phyloP scores from a whole-genome alignment of 2,888 invertebrate genomes.

The Eilema caniola region DNA sequence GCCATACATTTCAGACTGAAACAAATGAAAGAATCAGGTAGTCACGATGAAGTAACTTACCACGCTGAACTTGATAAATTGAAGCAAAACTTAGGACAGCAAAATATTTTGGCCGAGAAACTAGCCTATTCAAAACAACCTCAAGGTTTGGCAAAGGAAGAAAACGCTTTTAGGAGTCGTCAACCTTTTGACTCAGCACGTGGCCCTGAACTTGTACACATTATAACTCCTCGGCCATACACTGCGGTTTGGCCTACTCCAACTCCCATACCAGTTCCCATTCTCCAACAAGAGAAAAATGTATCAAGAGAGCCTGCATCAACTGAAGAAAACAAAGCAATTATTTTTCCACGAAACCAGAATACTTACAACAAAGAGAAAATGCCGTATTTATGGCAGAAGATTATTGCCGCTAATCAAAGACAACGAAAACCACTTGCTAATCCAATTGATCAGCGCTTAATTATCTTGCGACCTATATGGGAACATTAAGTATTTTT shows the following conservation, averaged over 20 bases:
- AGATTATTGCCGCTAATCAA: conserved; percentile 37
- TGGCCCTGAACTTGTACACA: conserved; percentile 42
- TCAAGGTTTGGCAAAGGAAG: conserved; percentile 56
- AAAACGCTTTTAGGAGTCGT: conserved; percentile 52
- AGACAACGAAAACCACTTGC: conserved; percentile 52
- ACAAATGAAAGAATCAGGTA: conserved; percentile 61
- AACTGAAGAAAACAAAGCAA: conserved; percentile 50
- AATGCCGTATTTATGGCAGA: not conserved
- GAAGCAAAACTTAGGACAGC: conserved; percentile 58
- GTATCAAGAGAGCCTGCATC: conserved; percentile 56
- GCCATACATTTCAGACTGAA: conserved; percentile 47
- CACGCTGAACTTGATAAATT: conserved; percentile 65
- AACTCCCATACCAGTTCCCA: conserved; percentile 47
- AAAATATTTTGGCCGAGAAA: conserved; percentile 60
- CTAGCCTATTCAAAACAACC: conserved; percentile 55
- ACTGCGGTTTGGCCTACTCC: not conserved
- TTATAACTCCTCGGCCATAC: conserved; percentile 56
- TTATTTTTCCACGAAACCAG: not conserved
- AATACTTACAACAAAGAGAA: not conserved
- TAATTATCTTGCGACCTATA: conserved; percentile 63
- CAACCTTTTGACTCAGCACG: conserved; percentile 24
- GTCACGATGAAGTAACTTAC: conserved; percentile 64
- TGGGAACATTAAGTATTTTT: conserved; percentile 69
- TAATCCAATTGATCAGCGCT: conserved; percentile 52
- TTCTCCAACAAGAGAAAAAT: conserved; percentile 56